A percentile compares a stretch with the other conserved stretches of the same genome.
These are phyloP conservation scores for Notothenia rossii DNA, from an alignment of 2,113 vertebrate species.

Conservation along the genomic window DNA sequence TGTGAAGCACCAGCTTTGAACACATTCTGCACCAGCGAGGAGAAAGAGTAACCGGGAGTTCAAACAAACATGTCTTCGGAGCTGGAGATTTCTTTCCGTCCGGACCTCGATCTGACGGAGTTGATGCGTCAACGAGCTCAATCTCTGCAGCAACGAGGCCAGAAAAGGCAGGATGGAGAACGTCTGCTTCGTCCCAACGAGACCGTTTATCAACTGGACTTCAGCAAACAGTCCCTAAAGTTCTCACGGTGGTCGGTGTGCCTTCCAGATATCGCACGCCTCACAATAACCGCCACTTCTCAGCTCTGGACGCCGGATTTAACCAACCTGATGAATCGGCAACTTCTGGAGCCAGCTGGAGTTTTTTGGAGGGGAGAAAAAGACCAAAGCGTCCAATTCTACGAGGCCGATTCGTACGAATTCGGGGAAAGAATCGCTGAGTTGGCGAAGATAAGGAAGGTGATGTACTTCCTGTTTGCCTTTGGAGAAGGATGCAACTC, in stretches of 20 bases:
- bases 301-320: constrained; percentile 97
- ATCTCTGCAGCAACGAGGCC: constrained; percentile 88
- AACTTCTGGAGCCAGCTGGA: constrained; percentile 91
- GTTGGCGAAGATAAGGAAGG: constrained; percentile 90
- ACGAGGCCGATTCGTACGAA: constrained; percentile 90
- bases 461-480: constrained; percentile 94
- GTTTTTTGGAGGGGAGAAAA: constrained; percentile 88
- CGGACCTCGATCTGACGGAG: constrained; percentile 86
- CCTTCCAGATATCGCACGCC: constrained; percentile 82
- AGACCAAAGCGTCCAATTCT: constrained; percentile 76
- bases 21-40: constrained; percentile 1
- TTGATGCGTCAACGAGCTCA: constrained; percentile 90
- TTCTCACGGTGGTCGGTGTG: constrained; percentile 87
- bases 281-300: constrained; percentile 90
- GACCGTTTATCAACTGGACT: constrained; percentile 89
- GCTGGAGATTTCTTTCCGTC: constrained; percentile 83
- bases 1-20: background rate
- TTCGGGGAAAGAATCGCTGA: constrained; percentile 94
- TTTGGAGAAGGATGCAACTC: constrained; percentile 88
- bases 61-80: constrained; percentile 57
- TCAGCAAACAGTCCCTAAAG: constrained; percentile 84
- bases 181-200: constrained; percentile 87
- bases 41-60: constrained; percentile 6
- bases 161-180: constrained; percentile 90
- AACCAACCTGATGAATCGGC: constrained; percentile 93